Conservation (phyloP, 2,113 vertebrate genomes). For the Bufo bufo region DNA sequence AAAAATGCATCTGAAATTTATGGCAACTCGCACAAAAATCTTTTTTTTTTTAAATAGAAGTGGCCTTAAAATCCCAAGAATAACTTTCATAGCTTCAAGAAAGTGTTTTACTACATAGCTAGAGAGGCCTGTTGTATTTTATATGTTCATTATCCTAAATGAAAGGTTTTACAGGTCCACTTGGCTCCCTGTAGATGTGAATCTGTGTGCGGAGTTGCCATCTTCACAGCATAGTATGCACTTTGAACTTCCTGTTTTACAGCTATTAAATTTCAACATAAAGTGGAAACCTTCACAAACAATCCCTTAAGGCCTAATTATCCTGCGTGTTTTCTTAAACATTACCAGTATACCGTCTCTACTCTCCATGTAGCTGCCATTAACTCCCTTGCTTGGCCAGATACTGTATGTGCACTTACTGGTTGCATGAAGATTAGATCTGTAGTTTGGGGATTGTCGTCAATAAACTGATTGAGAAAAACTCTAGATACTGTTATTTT, state of each 20-base stretch:
- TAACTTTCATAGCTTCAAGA: slow-evolving; percentile 10
- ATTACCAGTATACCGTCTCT: slow-evolving; percentile 15
- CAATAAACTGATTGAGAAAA: slow-evolving; percentile 29
- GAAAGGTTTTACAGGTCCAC: slow-evolving; percentile 34
- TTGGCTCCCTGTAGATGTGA: not conserved
- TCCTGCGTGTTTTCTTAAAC: slow-evolving; percentile 47
- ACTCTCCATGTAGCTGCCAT: slow-evolving; percentile 4
- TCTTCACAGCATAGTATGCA: slow-evolving; percentile 39
- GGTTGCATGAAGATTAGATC: slow-evolving; percentile 22
- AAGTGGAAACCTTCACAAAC: slow-evolving; percentile 36
- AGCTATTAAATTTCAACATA: slow-evolving; percentile 49
- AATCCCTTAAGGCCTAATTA: slow-evolving; percentile 57
- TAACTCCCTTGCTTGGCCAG: slow-evolving; percentile 18
- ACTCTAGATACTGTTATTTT: slow-evolving; percentile 32
- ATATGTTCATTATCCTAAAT: slow-evolving; percentile 42
- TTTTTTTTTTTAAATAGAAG: not conserved
- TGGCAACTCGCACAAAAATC: not conserved
- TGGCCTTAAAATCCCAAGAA: not conserved
- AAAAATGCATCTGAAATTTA: not conserved
- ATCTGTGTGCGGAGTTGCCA: not conserved
- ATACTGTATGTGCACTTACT: not conserved
- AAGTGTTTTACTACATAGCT: not conserved
- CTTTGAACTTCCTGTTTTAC: slow-evolving; percentile 49
- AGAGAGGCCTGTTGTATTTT: slow-evolving; percentile 26
- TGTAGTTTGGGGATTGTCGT: slow-evolving; percentile 19